Percentiles rank a stretch among this genome's conserved stretches.
Evolutionary conservation across 2,888 invertebrate genomes (phyloP).

Genomic region (Melanchra persicariae): DNA sequence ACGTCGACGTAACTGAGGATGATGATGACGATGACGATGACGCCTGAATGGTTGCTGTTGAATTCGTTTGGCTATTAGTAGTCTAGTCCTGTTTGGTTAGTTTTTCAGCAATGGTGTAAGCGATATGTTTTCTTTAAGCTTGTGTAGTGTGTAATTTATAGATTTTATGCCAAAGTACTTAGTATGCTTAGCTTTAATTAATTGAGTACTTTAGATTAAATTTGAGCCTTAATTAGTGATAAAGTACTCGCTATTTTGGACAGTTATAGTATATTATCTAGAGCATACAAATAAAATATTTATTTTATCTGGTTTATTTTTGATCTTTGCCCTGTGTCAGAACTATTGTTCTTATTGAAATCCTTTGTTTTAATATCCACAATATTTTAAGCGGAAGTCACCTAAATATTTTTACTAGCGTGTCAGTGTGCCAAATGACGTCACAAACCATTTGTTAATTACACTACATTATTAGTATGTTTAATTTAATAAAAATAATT

Average conservation of each 20-base stretch:
- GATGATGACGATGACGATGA: slow-evolving; percentile 69
- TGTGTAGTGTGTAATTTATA: background rate
- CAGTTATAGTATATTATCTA: background rate
- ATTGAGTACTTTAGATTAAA: background rate
- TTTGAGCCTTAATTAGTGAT: background rate
- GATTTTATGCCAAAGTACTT: background rate
- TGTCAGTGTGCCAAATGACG: slow-evolving; percentile 6
- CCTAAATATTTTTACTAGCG: slow-evolving; percentile 19
- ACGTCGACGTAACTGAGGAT: slow-evolving; percentile 72
- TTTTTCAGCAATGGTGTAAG: background rate
- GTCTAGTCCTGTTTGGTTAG: background rate
- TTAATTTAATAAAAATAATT: slow-evolving; percentile 21
- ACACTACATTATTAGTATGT: background rate
- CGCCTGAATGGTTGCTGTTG: background rate
- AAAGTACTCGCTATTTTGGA: background rate
- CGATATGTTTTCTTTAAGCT: background rate
- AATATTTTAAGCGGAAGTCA: background rate
- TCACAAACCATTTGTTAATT: slow-evolving; percentile 34
- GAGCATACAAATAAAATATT: background rate
- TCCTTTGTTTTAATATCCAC: background rate
- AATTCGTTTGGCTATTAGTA: background rate
- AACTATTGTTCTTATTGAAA: no score
- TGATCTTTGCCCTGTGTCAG: no score
- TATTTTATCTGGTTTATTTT: background rate
- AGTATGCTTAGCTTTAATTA: background rate